Evolutionary conservation across 2,113 vertebrate genomes (phyloP).

Genomic region (Arothron firmamentum): DNA sequence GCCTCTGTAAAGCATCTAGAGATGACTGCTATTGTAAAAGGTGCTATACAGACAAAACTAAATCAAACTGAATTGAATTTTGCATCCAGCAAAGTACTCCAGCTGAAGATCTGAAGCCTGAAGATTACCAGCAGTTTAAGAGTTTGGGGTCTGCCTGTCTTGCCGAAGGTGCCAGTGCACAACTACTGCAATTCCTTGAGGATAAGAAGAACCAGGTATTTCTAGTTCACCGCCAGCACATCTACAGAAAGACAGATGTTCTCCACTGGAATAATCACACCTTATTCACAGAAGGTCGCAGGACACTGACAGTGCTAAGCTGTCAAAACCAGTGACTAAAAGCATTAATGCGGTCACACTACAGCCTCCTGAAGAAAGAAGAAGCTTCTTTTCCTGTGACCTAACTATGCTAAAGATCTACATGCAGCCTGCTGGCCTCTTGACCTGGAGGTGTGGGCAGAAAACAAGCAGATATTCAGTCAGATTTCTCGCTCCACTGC

Average conservation of each 20-base stretch:
- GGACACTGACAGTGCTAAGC: slow-evolving; percentile 19
- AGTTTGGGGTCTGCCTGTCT: slow-evolving; percentile 81
- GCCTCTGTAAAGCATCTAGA: too few relatives aligned
- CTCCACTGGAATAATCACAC: neutral
- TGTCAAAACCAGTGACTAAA: slow-evolving; percentile 27
- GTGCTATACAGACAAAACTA: too few relatives aligned
- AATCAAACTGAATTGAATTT: neutral
- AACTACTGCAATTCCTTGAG: slow-evolving; percentile 81
- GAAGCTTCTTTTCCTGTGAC: slow-evolving; percentile 4
- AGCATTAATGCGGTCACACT: slow-evolving; percentile 10
- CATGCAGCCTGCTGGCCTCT: slow-evolving; percentile 20
- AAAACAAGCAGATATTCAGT: slow-evolving; percentile 53
- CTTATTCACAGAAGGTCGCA: slow-evolving; percentile 7
- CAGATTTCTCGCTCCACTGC: slow-evolving; percentile 69
- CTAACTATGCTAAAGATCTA: slow-evolving; percentile 23
- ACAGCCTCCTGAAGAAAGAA: neutral
- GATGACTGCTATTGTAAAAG: too few relatives aligned
- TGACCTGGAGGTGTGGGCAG: slow-evolving; percentile 60
- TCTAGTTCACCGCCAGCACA: neutral
- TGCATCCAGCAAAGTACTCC: slow-evolving; percentile 78
- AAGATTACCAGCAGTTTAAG: slow-evolving; percentile 85
- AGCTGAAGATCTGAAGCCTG: slow-evolving; percentile 80
- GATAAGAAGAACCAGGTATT: slow-evolving; percentile 87
- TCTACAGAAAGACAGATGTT: neutral
- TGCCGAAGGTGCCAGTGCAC: slow-evolving; percentile 72